Percentiles rank a stretch among this genome's conserved stretches.
Evolutionary conservation across 2,113 vertebrate species (phyloP).

Genomic region (human (Homo sapiens)): DNA sequence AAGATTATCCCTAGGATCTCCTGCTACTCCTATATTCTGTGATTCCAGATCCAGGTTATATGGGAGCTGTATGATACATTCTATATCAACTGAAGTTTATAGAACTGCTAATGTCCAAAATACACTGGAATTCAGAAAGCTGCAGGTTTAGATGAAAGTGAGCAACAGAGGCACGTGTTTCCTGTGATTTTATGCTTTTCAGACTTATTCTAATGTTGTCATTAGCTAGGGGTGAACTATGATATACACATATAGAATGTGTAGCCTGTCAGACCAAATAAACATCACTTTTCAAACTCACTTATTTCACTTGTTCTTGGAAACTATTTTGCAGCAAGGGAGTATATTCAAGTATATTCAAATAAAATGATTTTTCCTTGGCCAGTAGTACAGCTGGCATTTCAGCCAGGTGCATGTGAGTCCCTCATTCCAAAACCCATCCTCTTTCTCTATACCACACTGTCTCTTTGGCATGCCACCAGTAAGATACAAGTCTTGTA

Average conservation of each 20-base stretch:
- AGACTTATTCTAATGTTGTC: not conserved
- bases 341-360: not conserved
- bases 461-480: not conserved
- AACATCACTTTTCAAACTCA: not conserved
- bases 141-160: not conserved
- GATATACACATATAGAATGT: not conserved
- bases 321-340: not conserved
- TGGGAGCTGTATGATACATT: rapidly evolving
- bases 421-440: not conserved
- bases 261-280: not conserved
- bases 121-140: not conserved
- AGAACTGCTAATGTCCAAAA: not conserved
- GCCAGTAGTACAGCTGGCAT: not conserved
- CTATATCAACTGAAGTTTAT: not conserved
- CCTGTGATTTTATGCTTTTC: not conserved
- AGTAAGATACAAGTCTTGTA: not conserved
- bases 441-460: not conserved
- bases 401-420: not conserved
- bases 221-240: not conserved
- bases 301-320: not conserved
- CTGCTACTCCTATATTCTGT: not conserved
- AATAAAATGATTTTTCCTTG: not conserved
- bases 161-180: not conserved
- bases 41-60: not conserved
- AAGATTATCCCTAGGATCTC: not conserved